These are phyloP conservation scores for Acanthacorydalis orientalis DNA, from an alignment of 2,888 invertebrate genomes.

Conservation along the genomic window DNA sequence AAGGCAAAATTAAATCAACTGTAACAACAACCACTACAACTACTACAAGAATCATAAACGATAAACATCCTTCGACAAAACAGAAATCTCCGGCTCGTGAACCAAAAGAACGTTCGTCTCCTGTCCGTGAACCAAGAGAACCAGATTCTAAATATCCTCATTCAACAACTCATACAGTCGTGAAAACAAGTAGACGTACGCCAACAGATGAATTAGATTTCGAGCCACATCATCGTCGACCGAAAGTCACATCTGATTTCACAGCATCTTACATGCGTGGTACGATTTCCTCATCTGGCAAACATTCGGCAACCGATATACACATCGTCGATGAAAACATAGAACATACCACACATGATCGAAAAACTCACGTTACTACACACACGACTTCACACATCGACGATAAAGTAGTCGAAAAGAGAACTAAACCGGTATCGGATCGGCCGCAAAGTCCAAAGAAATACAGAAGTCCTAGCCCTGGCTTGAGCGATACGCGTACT, in stretches of 20 bases:
- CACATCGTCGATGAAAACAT: neutral
- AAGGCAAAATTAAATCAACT: conserved; percentile 16
- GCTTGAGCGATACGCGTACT: conserved; percentile 18
- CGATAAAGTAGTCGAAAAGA: neutral
- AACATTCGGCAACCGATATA: neutral
- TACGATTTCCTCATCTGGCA: too few relatives aligned
- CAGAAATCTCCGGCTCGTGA: conserved; percentile 11
- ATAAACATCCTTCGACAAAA: conserved; percentile 11
- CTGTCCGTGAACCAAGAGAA: neutral
- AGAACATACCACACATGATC: neutral
- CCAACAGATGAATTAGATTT: conserved; percentile 14
- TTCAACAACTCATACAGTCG: neutral
- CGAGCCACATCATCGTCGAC: conserved; percentile 10
- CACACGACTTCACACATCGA: conserved; percentile 23
- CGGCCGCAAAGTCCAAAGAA: conserved; percentile 14
- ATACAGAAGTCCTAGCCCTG: conserved; percentile 24
- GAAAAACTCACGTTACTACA: neutral
- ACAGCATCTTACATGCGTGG: conserved; percentile 2
- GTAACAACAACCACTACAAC: conserved; percentile 19
- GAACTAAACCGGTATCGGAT: neutral
- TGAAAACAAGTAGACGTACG: conserved; percentile 25
- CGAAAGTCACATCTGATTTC: conserved; percentile 10
- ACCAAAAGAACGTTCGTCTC: conserved; percentile 2
- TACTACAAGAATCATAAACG: conserved; percentile 8
- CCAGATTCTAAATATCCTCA: neutral